Percentiles rank a stretch among this genome's conserved stretches.
phyloP scores from a whole-genome alignment of 2,888 invertebrate genomes.

The Teleogryllus oceanicus region DNA sequence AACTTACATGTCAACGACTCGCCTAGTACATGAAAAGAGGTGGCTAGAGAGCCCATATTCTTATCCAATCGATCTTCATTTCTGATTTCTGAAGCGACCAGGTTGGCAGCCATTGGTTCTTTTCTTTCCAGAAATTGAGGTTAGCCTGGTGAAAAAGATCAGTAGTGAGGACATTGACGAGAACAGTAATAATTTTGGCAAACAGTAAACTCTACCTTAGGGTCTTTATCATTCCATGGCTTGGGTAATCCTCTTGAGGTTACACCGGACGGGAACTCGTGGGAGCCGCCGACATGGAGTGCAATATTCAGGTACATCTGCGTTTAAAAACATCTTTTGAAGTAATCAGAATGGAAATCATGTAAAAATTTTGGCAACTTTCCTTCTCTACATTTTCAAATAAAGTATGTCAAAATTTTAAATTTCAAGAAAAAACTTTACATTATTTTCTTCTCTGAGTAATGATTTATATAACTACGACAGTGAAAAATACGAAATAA shows the following conservation, averaged over 20 bases:
- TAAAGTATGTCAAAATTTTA: too few species aligned
- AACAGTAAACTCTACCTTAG: not conserved
- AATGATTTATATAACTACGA: too few species aligned
- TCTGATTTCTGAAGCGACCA: not conserved
- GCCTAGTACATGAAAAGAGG: not conserved
- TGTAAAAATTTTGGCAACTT: too few species aligned
- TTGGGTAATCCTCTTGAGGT: not conserved
- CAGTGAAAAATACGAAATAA: too few species aligned
- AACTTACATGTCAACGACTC: too few species aligned
- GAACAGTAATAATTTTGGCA: not conserved
- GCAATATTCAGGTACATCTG: not conserved
- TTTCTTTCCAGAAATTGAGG: constrained; percentile 3
- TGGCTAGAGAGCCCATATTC: not conserved
- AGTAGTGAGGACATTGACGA: not conserved
- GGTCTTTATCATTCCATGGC: not conserved
- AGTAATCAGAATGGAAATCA: too few species aligned
- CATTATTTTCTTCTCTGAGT: too few species aligned
- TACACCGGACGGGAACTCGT: not conserved
- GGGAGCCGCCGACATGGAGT: not conserved
- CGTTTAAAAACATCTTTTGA: too few species aligned
- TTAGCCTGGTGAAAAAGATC: not conserved
- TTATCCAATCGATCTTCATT: not conserved
- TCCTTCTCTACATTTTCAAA: too few species aligned
- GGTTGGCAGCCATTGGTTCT: not conserved
- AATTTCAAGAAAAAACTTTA: too few species aligned